Conservation (phyloP, 2,888 invertebrate genomes). For the Callyntrura sp. region DNA sequence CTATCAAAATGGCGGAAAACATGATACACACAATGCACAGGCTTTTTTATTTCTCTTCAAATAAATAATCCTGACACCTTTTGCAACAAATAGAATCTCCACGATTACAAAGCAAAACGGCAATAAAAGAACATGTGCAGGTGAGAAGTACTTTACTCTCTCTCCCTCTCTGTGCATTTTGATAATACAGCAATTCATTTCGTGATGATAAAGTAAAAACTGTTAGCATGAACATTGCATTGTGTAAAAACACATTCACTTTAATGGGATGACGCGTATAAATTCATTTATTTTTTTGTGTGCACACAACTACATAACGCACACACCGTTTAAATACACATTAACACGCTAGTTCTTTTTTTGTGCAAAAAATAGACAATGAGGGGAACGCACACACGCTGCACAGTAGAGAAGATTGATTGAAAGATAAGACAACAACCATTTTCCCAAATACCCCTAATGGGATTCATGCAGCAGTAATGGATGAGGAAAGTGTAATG, state of each 20-base stretch:
- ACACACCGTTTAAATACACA: slow-evolving; percentile 6
- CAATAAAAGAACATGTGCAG: neutral
- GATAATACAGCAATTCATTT: too few relatives aligned
- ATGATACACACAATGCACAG: slow-evolving; percentile 5
- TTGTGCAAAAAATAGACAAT: slow-evolving; percentile 36
- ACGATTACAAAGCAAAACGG: neutral
- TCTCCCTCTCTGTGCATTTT: too few relatives aligned
- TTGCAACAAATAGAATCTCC: slow-evolving; percentile 22
- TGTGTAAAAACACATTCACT: neutral
- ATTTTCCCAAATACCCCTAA: slow-evolving; percentile 46
- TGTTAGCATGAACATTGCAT: neutral
- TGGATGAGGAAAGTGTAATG: slow-evolving; percentile 2
- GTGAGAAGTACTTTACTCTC: neutral
- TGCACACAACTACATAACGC: neutral
- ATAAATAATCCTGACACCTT: neutral
- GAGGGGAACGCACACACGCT: neutral
- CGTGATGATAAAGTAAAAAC: neutral
- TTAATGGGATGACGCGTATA: slow-evolving; percentile 3
- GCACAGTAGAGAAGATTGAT: slow-evolving; percentile 38
- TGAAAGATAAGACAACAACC: slow-evolving; percentile 55
- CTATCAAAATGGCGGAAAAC: neutral
- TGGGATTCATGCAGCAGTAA: slow-evolving; percentile 35
- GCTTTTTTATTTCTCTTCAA: neutral
- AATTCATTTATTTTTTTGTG: slow-evolving; percentile 12
- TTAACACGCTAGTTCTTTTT: slow-evolving; percentile 22